Evolutionary conservation across 2,797 vertebrate genomes (phyloP).

Genomic region (Pagetopsis macropterus): DNA sequence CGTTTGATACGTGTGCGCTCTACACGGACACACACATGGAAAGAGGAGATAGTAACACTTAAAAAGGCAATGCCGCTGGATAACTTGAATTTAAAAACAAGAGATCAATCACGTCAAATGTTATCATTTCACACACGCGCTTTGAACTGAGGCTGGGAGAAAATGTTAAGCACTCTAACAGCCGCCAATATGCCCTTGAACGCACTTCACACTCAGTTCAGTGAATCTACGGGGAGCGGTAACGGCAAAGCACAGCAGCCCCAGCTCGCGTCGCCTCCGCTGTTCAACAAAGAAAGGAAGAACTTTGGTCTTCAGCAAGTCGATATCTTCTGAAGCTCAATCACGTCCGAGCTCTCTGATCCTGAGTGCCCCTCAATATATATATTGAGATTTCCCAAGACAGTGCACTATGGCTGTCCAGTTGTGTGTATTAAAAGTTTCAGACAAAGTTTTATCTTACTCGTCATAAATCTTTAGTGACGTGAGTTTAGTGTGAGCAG

Average conservation of each 20-base stretch:
- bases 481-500: no score
- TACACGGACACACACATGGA: constrained; percentile 5
- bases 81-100: constrained; percentile 67
- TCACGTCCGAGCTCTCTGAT: constrained; percentile 21
- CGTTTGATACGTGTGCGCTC: constrained; percentile 18
- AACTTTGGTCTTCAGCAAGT: constrained; percentile 44
- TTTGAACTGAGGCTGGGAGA: constrained; percentile 55
- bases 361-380: constrained; percentile 37
- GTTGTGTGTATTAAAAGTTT: constrained; percentile 5
- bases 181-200: constrained; percentile 75
- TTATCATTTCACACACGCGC: constrained; percentile 71
- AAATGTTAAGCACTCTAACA: constrained; percentile 62
- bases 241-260: constrained; percentile 26
- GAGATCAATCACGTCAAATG: constrained; percentile 66
- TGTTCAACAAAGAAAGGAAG: constrained; percentile 25
- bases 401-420: not conserved
- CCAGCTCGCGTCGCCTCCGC: constrained; percentile 33
- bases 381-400: constrained; percentile 18
- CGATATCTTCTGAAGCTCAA: constrained; percentile 35
- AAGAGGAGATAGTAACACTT: constrained; percentile 37
- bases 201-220: constrained; percentile 64
- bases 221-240: constrained; percentile 60
- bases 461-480: constrained; percentile 4
- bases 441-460: not conserved
- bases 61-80: constrained; percentile 38